Percentiles rank a stretch among this genome's conserved stretches.
Evolutionary conservation across 2,113 vertebrate genomes (phyloP).

Genomic region (Labeo rohita): DNA sequence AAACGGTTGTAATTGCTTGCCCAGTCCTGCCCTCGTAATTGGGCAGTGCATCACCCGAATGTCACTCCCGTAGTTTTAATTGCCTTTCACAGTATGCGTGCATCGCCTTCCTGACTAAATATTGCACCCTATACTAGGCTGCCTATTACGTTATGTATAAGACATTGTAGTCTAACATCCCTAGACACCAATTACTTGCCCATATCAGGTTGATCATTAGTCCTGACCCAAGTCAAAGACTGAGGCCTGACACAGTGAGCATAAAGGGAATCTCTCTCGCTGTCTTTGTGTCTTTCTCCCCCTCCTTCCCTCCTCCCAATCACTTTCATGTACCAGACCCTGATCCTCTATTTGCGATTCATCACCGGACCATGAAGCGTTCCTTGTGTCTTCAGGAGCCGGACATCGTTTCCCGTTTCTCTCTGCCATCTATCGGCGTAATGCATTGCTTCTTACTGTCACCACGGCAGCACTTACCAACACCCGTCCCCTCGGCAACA

Average conservation of each 20-base stretch:
- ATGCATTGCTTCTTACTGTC: conserved; percentile 44
- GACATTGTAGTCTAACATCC: conserved; percentile 30
- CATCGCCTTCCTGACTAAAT: conserved; percentile 27
- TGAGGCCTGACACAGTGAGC: conserved; percentile 23
- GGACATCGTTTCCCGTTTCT: conserved; percentile 15
- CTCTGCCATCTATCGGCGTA: neutral
- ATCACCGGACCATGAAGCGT: conserved; percentile 23
- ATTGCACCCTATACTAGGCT: neutral
- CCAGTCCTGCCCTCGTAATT: conserved; percentile 14
- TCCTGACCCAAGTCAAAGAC: conserved; percentile 31
- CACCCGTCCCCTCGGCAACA: conserved; percentile 48
- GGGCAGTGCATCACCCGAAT: conserved; percentile 31
- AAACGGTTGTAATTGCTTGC: conserved; percentile 35
- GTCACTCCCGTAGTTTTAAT: conserved; percentile 39
- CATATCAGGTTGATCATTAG: conserved; percentile 39
- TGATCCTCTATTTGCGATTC: conserved; percentile 45
- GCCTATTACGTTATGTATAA: conserved; percentile 9
- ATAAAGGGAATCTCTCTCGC: conserved; percentile 11
- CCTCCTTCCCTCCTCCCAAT: conserved; percentile 11
- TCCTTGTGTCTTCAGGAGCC: conserved; percentile 38
- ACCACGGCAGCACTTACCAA: conserved; percentile 47
- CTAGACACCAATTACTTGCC: conserved; percentile 43
- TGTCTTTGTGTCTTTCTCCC: conserved; percentile 19
- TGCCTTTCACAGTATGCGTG: conserved; percentile 31
- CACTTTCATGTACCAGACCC: conserved; percentile 35